Evolutionary conservation across 2,113 vertebrate species (phyloP).

Genomic region (Hemiscyllium ocellatum): DNA sequence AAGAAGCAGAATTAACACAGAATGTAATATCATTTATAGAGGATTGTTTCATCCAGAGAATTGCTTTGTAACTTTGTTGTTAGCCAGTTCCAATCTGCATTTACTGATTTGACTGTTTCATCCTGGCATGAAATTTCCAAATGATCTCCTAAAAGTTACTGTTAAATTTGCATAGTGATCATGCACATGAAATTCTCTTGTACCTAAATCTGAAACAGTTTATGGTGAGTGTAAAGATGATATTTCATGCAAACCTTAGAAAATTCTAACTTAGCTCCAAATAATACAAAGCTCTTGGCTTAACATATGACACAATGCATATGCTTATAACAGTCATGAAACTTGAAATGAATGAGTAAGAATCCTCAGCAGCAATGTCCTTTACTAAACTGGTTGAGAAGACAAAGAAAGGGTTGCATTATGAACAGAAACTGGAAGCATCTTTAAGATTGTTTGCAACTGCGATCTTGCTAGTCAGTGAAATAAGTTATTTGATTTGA

Average conservation of each 20-base stretch:
- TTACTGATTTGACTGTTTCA: neutral
- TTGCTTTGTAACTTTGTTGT: neutral
- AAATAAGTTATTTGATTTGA: neutral
- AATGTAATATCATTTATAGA: slow-evolving; percentile 9
- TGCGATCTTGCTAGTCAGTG: neutral
- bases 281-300: neutral
- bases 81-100: neutral
- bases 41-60: slow-evolving; percentile 1
- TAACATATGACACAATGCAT: neutral
- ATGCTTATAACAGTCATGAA: neutral
- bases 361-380: neutral
- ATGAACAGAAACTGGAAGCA: neutral
- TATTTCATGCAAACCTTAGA: neutral
- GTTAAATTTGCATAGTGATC: neutral
- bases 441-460: neutral
- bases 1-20: neutral
- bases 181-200: neutral
- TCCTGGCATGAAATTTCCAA: neutral
- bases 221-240: neutral
- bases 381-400: neutral
- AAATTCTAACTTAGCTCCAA: neutral
- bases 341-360: neutral
- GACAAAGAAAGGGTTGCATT: neutral
- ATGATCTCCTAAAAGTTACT: neutral
- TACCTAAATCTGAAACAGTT: neutral